A percentile compares a stretch with the other conserved stretches of the same genome.
phyloP scores from a whole-genome alignment of 1,140 invertebrate genomes.

The Dufourea novaeangliae region DNA sequence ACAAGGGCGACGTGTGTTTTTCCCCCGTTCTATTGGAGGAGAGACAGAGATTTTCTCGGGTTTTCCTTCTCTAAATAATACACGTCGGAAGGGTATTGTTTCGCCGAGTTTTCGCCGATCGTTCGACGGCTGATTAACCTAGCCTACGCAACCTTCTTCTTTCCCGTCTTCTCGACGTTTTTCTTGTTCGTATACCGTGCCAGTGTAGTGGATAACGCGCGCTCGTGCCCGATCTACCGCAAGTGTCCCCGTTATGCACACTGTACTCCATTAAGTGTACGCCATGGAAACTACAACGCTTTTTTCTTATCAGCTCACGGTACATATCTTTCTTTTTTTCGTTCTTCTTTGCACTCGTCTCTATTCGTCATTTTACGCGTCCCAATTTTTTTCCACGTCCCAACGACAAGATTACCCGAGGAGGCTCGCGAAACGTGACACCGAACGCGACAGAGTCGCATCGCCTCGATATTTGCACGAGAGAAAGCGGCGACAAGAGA shows the following conservation, averaged over 20 bases:
- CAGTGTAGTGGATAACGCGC: slow-evolving; percentile 20
- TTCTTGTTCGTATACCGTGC: slow-evolving; percentile 4
- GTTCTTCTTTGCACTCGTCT: too few species aligned
- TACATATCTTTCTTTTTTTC: too few species aligned
- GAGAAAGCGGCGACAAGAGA: too few species aligned
- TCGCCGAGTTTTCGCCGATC: slow-evolving; percentile 33
- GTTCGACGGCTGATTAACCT: slow-evolving; percentile 42
- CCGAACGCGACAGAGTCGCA: slow-evolving; percentile 9
- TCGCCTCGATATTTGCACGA: slow-evolving; percentile 34
- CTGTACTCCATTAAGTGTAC: too few species aligned
- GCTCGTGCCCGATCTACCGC: slow-evolving; percentile 25
- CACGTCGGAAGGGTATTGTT: slow-evolving; percentile 17
- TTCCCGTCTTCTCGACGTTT: slow-evolving; percentile 8
- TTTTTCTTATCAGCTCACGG: too few species aligned
- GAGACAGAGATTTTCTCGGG: neutral
- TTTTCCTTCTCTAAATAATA: neutral
- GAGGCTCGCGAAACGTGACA: too few species aligned
- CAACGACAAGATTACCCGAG: too few species aligned
- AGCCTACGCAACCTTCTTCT: slow-evolving; percentile 29
- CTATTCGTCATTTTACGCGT: too few species aligned
- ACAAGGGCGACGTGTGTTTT: too few species aligned
- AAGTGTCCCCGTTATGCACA: slow-evolving; percentile 34
- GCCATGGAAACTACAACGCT: neutral
- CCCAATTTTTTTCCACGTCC: too few species aligned
- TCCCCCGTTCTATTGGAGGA: neutral